Conservation (phyloP, 2,888 invertebrate species). For the Orchesellides sinensis region DNA sequence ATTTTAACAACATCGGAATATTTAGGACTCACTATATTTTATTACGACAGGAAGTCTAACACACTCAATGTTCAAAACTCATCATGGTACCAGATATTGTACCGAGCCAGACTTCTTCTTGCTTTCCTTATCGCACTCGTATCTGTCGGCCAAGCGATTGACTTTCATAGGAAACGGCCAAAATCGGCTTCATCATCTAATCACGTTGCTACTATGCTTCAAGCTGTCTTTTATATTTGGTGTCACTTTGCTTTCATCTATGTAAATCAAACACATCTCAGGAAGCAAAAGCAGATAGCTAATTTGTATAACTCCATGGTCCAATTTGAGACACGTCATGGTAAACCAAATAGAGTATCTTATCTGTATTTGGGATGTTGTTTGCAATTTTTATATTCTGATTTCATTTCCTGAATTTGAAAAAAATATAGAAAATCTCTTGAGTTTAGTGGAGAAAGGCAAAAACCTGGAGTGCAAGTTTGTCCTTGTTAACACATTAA, state of each 20-base stretch:
- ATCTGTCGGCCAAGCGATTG: neutral
- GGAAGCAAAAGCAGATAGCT: neutral
- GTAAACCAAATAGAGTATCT: neutral
- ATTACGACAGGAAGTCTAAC: neutral
- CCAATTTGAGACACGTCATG: neutral
- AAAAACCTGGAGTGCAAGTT: neutral
- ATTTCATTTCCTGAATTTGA: neutral
- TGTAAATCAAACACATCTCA: neutral
- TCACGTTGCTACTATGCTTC: neutral
- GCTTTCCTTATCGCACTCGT: neutral
- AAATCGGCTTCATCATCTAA: neutral
- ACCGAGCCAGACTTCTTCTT: neutral
- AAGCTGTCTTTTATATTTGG: neutral
- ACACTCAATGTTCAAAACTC: neutral
- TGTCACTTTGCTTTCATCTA: conserved; percentile 5
- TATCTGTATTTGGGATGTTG: neutral
- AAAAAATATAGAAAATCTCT: neutral
- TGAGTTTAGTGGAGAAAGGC: neutral
- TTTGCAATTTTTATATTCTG: neutral
- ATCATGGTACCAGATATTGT: neutral
- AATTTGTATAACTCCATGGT: neutral
- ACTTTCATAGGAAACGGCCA: neutral
- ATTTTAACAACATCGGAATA: neutral
- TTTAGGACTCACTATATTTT: neutral
- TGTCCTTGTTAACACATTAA: neutral